Evolutionary conservation across 1,140 invertebrate genomes (phyloP).

Genomic region (Apis cerana): DNA sequence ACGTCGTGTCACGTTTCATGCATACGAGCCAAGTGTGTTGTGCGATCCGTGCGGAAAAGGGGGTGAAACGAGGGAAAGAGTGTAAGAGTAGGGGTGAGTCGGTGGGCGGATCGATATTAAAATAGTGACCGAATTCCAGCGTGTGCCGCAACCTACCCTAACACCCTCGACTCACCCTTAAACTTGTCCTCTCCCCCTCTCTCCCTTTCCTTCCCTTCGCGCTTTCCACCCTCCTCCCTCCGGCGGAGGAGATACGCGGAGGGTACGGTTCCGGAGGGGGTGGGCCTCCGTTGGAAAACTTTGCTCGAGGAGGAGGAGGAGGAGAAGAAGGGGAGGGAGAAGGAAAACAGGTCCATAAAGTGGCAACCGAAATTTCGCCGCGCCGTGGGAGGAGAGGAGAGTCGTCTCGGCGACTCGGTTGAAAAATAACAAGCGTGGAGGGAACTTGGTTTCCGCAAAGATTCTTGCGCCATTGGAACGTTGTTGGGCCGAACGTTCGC

Average conservation of each 20-base stretch:
- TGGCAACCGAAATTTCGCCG: conserved; percentile 55
- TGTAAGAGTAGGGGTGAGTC: neutral
- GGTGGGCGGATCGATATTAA: conserved; percentile 79
- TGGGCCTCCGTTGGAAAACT: conserved; percentile 42
- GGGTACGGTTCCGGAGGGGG: neutral
- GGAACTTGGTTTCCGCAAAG: neutral
- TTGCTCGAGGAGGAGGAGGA: conserved; percentile 41
- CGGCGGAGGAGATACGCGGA: conserved; percentile 32
- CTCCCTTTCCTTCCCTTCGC: conserved; percentile 16
- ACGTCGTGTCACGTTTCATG: neutral
- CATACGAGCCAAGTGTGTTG: neutral
- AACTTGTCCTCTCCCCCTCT: conserved; percentile 44
- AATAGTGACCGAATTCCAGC: conserved; percentile 81
- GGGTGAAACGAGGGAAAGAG: neutral
- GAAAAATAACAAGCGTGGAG: conserved; percentile 40
- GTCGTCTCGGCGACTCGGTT: conserved; percentile 11
- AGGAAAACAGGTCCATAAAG: conserved; percentile 60
- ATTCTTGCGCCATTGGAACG: conserved; percentile 7
- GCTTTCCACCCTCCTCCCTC: conserved; percentile 11
- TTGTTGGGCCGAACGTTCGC: neutral
- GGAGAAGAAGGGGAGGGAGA: conserved; percentile 36
- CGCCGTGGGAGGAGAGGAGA: neutral
- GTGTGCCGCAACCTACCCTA: conserved; percentile 77
- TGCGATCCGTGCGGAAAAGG: neutral
- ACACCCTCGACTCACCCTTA: conserved; percentile 67